Conservation (phyloP, 2,888 invertebrate genomes). For the Sphaerophoria taeniata region DNA sequence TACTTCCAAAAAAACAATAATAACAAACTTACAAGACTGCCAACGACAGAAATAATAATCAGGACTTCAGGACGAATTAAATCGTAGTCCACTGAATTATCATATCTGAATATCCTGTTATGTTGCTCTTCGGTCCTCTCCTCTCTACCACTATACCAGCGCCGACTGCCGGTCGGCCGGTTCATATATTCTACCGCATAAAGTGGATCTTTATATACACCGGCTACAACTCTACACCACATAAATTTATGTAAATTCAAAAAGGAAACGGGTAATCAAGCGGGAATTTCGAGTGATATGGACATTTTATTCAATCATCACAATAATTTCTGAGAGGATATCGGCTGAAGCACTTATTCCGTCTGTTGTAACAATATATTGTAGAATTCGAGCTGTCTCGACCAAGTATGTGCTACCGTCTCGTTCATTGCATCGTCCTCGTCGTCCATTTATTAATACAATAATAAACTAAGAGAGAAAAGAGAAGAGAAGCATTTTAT, state of each 20-base stretch:
- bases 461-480: no score
- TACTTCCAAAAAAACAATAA: background rate
- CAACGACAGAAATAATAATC: background rate
- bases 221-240: background rate
- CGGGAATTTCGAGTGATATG: constrained; percentile 58
- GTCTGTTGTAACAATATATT: constrained; percentile 18
- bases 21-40: constrained; percentile 13
- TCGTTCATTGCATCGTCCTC: no score
- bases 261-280: constrained; percentile 55
- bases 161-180: background rate
- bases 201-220: background rate
- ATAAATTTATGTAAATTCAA: constrained; percentile 22
- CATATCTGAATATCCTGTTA: constrained; percentile 13
- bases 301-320: constrained; percentile 58
- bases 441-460: no score
- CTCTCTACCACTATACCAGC: no score
- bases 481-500: background rate
- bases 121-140: background rate
- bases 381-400: background rate
- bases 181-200: background rate
- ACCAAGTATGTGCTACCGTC: background rate
- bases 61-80: constrained; percentile 5
- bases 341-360: constrained; percentile 26
- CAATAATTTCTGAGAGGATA: constrained; percentile 24
- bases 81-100: constrained; percentile 19